Evolutionary conservation across 2,797 vertebrate genomes (phyloP), one percentile per base, ranked within the genome.

Genomic region (Karalla daura): DNA sequence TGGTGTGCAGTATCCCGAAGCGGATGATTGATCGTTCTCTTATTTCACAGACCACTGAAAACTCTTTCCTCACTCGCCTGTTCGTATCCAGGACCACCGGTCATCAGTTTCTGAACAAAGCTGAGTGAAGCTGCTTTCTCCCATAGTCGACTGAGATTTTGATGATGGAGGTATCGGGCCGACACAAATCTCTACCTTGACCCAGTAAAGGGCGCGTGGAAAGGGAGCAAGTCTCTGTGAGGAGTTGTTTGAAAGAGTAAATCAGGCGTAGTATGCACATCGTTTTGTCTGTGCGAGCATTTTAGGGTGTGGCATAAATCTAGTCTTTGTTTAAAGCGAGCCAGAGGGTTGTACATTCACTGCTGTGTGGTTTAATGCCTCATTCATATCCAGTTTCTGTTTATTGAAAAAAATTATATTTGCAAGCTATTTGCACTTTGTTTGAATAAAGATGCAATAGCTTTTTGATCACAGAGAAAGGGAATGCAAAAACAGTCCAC

Each of bases 101-200:
- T 70, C 68, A 70, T 78, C 73, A 63, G 49, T 63, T 66, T 65
- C 41, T 67, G 69, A 78, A 58, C 40, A 55, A 59, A 45, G 50
- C 50, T 24, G 39, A 39, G 17, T 23, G n/a, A 54, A 17, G 32
- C 53, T 28, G 54, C 17, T 64, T 49, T 30, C 20, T 32, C 27
- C 11, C 35, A 28, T 7, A 46, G 32, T 21, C 49, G 5, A 28
- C 44, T 49, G 15, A 37, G 61, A 28, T 60, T 59, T 15, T 24
- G 5, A 49, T 35, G 61, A 43, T 45, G n/a, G n/a, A n/a, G n/a
- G n/a, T n/a, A 14, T 59, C 7, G 51, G 47, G 28, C 33, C 2
- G 23, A 69, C 30, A 12, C 8, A 44, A 44, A 62, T 52, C 17
- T 47, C 35, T 15, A 5, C 2, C 20, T 51, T 27, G 21, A 5